Evolutionary conservation across 2,797 vertebrate species (phyloP).

Genomic region (Rhinatrema bivittatum): DNA sequence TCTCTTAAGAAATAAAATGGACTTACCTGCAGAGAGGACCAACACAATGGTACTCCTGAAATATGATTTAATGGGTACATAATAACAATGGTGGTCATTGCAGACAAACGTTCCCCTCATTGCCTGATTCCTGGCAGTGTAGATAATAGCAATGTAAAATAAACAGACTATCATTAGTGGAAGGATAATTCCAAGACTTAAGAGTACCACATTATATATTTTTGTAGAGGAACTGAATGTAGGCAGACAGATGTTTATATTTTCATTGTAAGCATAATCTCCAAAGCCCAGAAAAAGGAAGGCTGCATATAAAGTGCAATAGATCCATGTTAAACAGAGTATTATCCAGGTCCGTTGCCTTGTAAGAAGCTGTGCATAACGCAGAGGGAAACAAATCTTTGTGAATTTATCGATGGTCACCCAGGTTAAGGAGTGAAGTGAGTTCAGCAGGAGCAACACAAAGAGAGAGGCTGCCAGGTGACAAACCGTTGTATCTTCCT

Average conservation of each 20-base stretch:
- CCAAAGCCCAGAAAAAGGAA: constrained; percentile 60
- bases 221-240: constrained; percentile 30
- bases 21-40: constrained; percentile 55
- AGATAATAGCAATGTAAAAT: constrained; percentile 53
- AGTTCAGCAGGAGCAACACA: constrained; percentile 55
- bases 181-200: constrained; percentile 28
- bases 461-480: constrained; percentile 53
- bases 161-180: constrained; percentile 47
- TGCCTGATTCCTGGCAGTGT: constrained; percentile 56
- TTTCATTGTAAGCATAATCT: constrained; percentile 48
- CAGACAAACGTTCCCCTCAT: constrained; percentile 61
- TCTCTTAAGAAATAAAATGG: neutral
- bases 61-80: constrained; percentile 61
- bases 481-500: constrained; percentile 32
- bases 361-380: constrained; percentile 49
- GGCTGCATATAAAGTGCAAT: constrained; percentile 36
- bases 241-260: constrained; percentile 46
- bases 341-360: constrained; percentile 25
- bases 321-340: constrained; percentile 47
- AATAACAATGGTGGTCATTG: constrained; percentile 65
- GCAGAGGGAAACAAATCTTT: constrained; percentile 59
- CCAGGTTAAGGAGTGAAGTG: constrained; percentile 57
- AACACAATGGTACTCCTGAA: constrained; percentile 60
- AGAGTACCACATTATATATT: constrained; percentile 41
- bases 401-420: constrained; percentile 51